phyloP scores from a whole-genome alignment of 2,888 invertebrate genomes.

The Andrena minutula region DNA sequence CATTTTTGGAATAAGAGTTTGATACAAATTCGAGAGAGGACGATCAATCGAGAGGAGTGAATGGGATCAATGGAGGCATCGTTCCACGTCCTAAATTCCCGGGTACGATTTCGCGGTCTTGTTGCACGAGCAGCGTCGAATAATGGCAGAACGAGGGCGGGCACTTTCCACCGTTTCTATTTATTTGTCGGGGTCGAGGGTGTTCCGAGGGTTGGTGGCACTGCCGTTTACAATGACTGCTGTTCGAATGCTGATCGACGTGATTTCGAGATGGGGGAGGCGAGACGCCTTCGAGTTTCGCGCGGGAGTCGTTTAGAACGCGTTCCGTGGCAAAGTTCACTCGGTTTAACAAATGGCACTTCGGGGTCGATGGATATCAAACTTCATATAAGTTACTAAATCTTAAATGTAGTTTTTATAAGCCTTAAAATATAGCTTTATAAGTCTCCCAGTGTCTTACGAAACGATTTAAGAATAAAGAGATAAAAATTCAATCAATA shows the following conservation, averaged over 20 bases:
- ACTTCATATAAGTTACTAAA: too few species aligned
- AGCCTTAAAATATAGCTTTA: too few species aligned
- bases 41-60: neutral
- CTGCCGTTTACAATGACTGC: conserved; percentile 39
- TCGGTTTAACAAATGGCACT: too few species aligned
- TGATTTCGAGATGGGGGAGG: conserved; percentile 37
- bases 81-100: conserved; percentile 12
- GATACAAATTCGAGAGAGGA: neutral
- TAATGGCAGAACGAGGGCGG: conserved; percentile 37
- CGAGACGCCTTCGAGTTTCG: conserved; percentile 26
- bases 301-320: neutral
- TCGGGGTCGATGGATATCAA: too few species aligned
- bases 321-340: neutral
- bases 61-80: neutral
- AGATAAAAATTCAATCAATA: neutral
- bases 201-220: conserved; percentile 37
- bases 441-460: too few species aligned
- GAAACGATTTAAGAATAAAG: neutral
- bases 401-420: too few species aligned
- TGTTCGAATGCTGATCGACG: conserved; percentile 32
- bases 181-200: conserved; percentile 39
- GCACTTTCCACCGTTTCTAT: conserved; percentile 40
- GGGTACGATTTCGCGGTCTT: conserved; percentile 4
- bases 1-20: neutral
- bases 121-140: neutral